A percentile compares a stretch with the other conserved stretches of the same genome.
These are phyloP conservation scores for Coptodon bakossiorum DNA, from an alignment of 2,113 vertebrate genomes.

Conservation along the genomic window DNA sequence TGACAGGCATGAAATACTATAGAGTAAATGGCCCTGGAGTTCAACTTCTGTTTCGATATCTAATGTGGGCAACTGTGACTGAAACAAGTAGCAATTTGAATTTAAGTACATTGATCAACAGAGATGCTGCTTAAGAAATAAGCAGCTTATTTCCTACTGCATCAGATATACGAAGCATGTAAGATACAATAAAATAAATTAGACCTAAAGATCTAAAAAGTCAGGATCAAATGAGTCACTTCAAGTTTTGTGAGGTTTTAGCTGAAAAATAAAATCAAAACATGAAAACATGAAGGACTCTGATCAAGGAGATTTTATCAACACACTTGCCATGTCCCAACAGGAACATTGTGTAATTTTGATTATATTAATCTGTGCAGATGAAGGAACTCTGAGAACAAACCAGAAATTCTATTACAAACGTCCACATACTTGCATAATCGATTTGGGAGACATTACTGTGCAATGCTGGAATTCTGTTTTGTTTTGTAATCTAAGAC, in stretches of 20 bases:
- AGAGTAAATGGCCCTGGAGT: not conserved
- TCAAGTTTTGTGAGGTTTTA: fast-evolving
- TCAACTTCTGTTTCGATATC: not conserved
- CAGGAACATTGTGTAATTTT: not conserved
- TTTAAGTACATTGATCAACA: not conserved
- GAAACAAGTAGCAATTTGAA: not conserved
- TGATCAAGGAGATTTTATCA: slow-evolving; percentile 4
- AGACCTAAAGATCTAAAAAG: not conserved
- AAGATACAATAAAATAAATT: not conserved
- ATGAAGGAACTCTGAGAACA: not conserved
- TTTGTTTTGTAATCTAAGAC: not conserved
- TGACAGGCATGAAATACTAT: not conserved
- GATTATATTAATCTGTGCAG: not conserved
- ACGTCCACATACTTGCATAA: not conserved
- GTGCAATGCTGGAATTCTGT: not conserved
- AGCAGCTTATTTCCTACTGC: not conserved
- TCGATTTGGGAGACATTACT: not conserved
- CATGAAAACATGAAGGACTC: not conserved
- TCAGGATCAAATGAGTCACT: not conserved
- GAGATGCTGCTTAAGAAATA: not conserved
- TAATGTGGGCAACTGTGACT: not conserved
- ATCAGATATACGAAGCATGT: not conserved
- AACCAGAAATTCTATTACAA: fast-evolving
- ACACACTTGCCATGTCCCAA: not conserved
- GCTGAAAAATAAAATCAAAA: not conserved